Evolutionary conservation across 2,113 vertebrate species (phyloP), one percentile per base, ranked within the genome.

Genomic region (Aleadryas rufinucha): DNA sequence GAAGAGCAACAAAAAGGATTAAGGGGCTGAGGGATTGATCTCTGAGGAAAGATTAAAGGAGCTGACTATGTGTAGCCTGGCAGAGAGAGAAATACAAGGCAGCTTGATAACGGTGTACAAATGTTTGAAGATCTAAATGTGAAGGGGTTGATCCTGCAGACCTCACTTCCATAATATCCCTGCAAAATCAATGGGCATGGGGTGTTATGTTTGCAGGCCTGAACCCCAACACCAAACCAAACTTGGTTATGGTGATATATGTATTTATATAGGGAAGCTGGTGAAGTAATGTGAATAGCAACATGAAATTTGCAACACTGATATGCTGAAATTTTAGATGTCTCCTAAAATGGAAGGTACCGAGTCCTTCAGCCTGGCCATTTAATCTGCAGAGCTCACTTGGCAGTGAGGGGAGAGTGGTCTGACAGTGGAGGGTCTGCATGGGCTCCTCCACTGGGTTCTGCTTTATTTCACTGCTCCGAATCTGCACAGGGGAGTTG

Each of bases 1-100:
- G 89, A 92, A 72, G 59, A 92, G 93, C 95, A 84, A 93, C 96
- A 95, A 91, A 96, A 96, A 96, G 94, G 93, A 95, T 97, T 97
- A 97, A 92, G 88, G 79, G 90, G 68, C 90, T 95, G 92, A 89
- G 71, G 89, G 89, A 97, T 77, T 96, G 97, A 96, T 96, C 96
- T 88, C 90, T 75, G 72, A 94, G 96, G 28, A 82, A 41, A 96
- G 97, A 97, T 96, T 96, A 95, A 96, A 97, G 92, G 92, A 94
- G 76, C 87, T 94, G 87, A 87, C 89, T 94, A 35, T 74, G 91
- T 94, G 84, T 49, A 91, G 90, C 84, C 69, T 88, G 89, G 96
- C 89, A 90, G 41, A 85, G 90, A 89, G 90, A 57, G 81, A 57
- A 93, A 63, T 68, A 65, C 80, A 45, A 90, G 96, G 59, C 75